phyloP scores from a whole-genome alignment of 1,140 invertebrate genomes.

The Acyrthosiphon pisum region DNA sequence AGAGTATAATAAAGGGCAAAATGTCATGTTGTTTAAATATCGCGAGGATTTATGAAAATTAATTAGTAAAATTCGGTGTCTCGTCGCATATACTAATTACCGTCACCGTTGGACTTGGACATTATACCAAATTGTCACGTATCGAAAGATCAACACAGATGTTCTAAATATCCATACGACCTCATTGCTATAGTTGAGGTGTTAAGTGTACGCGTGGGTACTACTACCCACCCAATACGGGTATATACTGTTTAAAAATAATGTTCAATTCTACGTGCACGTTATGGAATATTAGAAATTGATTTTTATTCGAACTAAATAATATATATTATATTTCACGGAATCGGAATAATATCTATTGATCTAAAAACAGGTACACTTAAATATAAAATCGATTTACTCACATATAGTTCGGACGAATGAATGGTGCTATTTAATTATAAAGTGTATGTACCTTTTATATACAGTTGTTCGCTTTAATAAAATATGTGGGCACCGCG shows the following conservation, averaged over 20 bases:
- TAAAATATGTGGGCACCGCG: not conserved
- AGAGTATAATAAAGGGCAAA: not conserved
- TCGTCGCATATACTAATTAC: not conserved
- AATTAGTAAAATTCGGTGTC: not conserved
- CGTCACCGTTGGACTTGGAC: not conserved
- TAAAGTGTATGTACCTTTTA: not conserved
- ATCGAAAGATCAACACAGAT: not conserved
- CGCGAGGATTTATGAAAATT: not conserved
- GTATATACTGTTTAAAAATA: not conserved
- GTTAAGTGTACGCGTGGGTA: not conserved
- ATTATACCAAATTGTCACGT: not conserved
- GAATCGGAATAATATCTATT: too few species aligned
- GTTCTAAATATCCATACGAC: not conserved
- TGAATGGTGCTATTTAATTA: not conserved
- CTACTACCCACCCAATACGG: not conserved
- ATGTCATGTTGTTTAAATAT: not conserved
- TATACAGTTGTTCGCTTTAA: not conserved
- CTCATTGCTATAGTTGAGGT: not conserved
- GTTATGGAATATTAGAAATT: not conserved
- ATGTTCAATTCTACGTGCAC: not conserved
- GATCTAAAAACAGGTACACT: too few species aligned
- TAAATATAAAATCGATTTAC: too few species aligned
- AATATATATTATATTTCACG: not conserved
- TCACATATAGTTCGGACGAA: not conserved
- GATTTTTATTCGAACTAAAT: not conserved